A percentile compares a stretch with the other conserved stretches of the same genome.
Evolutionary conservation across 2,797 vertebrate species (phyloP).

Genomic region (Rhincodon typus): DNA sequence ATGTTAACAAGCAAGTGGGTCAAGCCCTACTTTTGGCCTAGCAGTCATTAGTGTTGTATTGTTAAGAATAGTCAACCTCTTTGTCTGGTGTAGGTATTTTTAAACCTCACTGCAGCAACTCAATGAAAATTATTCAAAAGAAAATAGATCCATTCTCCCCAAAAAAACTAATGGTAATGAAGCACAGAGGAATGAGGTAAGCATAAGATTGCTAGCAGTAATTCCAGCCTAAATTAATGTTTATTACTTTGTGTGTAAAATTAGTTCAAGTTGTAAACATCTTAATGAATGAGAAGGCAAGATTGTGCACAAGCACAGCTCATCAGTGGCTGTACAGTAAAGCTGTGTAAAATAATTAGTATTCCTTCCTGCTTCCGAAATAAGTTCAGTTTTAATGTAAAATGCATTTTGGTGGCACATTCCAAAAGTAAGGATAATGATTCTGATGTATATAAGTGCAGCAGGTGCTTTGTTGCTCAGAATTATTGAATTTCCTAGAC

Average conservation of each 20-base stretch:
- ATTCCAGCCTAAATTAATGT: neutral
- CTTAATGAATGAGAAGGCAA: neutral
- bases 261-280: neutral
- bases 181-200: neutral
- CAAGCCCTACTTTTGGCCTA: neutral
- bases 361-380: neutral
- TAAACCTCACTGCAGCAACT: neutral
- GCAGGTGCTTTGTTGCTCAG: neutral
- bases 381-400: neutral
- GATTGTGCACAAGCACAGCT: neutral
- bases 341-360: neutral
- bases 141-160: neutral
- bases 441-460: no score
- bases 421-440: neutral
- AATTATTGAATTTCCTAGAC: neutral
- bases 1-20: neutral
- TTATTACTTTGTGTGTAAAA: neutral
- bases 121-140: neutral
- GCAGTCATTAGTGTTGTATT: neutral
- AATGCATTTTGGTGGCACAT: neutral
- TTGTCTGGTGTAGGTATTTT: neutral
- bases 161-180: no score
- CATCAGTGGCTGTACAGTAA: neutral
- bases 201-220: neutral
- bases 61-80: neutral